Base-by-base conservation (phyloP, 2,888 invertebrate species). In the Chrysomela aeneicollis region DNA sequence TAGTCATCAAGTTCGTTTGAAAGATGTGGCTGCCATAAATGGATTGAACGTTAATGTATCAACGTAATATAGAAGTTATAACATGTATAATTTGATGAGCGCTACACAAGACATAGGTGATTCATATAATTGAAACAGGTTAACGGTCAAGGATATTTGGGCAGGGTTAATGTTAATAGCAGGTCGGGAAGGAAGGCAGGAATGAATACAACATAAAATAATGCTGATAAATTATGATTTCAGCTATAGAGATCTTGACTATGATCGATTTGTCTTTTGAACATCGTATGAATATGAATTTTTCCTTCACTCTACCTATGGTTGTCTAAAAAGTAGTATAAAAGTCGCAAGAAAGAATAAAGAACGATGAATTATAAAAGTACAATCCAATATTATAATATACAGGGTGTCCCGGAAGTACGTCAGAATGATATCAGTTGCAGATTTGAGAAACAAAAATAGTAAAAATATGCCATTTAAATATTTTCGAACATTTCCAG, bases 41-140 rank as follows among this genome's bases (percentile, higher is more conserved):
- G 52, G 52, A 42, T 42, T 42, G 42, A 42, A 42, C 2, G 42
- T 42, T n/a, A 42, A 42, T 42, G 42, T 42, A 42, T 42, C n/a
- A 42, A 8, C 6, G 12, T 42, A n/a, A 42, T 15, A 15, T 42
- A 42, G n/a, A 42, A 42, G 42, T 42, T 42, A 42, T 42, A 42
- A 15, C 15, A 42, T 1, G 15, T 42, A 42, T 42, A 42, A 42
- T 42, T 15, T 42, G 42, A 12, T 42, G 42, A 12, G 3, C 42
- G n/a, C n/a, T 15, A 15, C 42, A 3, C 12, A 15, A 42, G 42
- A 35, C 35, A 35, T 35, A 35, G 35, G 15, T 42, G 42, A 42
- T 42, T 42, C 42, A 42, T 42, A 4, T 42, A 42, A 42, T 42
- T 42, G 42, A 12, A 42, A 42, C 42, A 42, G 42, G 42, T 42